Conservation (phyloP, 2,888 invertebrate genomes). For the Melinaea marsaeus region DNA sequence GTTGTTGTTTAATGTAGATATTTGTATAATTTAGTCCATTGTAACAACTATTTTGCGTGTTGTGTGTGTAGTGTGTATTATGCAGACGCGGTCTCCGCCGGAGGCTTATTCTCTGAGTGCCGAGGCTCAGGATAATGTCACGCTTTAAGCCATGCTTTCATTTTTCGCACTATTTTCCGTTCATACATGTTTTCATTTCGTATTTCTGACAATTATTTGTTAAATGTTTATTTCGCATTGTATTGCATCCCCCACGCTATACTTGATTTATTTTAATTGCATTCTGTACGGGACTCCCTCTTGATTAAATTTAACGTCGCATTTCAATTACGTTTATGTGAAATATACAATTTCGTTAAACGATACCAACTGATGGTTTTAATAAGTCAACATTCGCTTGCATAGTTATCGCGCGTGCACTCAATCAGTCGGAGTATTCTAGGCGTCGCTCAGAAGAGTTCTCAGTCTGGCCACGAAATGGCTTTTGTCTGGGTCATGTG, state of each 20-base stretch:
- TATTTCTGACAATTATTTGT: background rate
- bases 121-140: slow-evolving; percentile 15
- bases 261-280: slow-evolving; percentile 19
- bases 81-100: slow-evolving; percentile 15
- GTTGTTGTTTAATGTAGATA: background rate
- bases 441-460: slow-evolving; percentile 20
- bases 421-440: slow-evolving; percentile 15
- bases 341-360: slow-evolving; percentile 16
- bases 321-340: slow-evolving; percentile 23
- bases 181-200: background rate
- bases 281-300: slow-evolving; percentile 18
- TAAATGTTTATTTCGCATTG: background rate
- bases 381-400: slow-evolving; percentile 18
- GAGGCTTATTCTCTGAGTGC: slow-evolving; percentile 16
- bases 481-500: slow-evolving; percentile 12
- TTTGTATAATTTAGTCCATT: background rate
- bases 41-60: background rate
- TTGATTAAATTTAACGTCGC: slow-evolving; percentile 16
- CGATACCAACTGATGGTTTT: slow-evolving; percentile 12
- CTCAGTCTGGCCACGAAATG: slow-evolving; percentile 19
- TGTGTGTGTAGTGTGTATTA: slow-evolving; percentile 18
- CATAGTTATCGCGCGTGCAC: slow-evolving; percentile 16
- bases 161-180: slow-evolving; percentile 8
- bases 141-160: slow-evolving; percentile 15
- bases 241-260: slow-evolving; percentile 15